Evolutionary conservation across 2,113 vertebrate genomes (phyloP).

Genomic region (Clinocottus analis): DNA sequence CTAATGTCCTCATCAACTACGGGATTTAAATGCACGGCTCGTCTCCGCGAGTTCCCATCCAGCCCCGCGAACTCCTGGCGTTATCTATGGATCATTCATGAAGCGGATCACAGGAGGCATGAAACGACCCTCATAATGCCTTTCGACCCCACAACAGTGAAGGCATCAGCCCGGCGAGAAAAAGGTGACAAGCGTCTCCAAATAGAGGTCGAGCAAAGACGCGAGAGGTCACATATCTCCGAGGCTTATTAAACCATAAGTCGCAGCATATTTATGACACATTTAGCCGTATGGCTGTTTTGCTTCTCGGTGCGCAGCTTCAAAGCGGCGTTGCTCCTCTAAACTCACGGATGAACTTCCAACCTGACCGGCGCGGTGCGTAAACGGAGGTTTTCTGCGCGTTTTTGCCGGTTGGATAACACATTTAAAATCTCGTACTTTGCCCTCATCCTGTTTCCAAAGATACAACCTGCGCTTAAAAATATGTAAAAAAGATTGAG

Average conservation of each 20-base stretch:
- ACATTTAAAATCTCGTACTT: not conserved
- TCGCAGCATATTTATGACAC: conserved; percentile 27
- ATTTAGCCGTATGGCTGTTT: not conserved
- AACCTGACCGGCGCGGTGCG: conserved; percentile 7
- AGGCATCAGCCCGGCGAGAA: conserved; percentile 28
- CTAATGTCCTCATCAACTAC: conserved; percentile 42
- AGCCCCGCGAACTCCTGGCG: conserved; percentile 9
- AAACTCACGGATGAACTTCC: conserved; percentile 51
- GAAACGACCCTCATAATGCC: conserved; percentile 51
- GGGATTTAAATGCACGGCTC: conserved; percentile 56
- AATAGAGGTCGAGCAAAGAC: conserved; percentile 65
- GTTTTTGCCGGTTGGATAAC: not conserved
- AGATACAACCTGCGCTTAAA: not conserved
- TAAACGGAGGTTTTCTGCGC: conserved; percentile 16
- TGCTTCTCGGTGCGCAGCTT: not conserved
- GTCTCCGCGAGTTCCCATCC: conserved; percentile 41
- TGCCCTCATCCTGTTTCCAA: conserved; percentile 5
- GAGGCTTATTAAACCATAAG: conserved; percentile 49
- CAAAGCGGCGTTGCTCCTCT: not conserved
- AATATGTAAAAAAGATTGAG: not conserved
- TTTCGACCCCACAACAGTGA: conserved; percentile 30
- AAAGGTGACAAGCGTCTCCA: conserved; percentile 54
- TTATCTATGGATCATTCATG: conserved; percentile 57
- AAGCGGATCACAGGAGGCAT: conserved; percentile 45
- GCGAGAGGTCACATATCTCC: conserved; percentile 63